Base-by-base conservation (phyloP, 1,140 invertebrate genomes). In the Pemphigus obesinymphae region DNA sequence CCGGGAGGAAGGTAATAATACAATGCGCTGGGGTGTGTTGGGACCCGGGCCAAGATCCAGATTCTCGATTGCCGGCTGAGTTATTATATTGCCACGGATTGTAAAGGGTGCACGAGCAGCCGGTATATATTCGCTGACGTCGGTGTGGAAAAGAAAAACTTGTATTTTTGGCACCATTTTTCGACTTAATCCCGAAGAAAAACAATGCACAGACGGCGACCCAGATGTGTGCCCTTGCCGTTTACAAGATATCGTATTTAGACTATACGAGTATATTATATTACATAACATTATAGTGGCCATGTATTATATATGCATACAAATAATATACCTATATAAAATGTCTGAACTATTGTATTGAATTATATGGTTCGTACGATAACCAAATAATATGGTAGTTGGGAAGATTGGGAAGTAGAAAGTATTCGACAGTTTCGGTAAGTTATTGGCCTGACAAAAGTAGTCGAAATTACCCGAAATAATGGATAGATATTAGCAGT, bases 1-100 rank as follows among this genome's bases (percentile, higher is more conserved):
- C 66, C 37, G 23, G 17, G 70, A 73, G 70, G 29, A 50, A 73
- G 70, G 70, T 73, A 73, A 72, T 72, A 72, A 73, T 73, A 73
- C 70, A 50, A 50, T 48, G 70, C 70, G 20, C 70, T 31, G 2
- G 17, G 70, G 70, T 73, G 26, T n/a, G 29, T 50, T 73, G 70
- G 70, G 70, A 73, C 31, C 45, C 5, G 70, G 43, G 70, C 70
- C 70, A 73, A 73, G 70, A 70, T 70, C 40, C 68, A 70, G 68
- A 45, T 70, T 45, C 40, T 70, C 68, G 68, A 70, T 70, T 70
- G 68, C 68, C 68, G 68, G 17, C 70, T 73, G 70, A 73, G 26
- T 73, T 73, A 73, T 73, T 50, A 73, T 73, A 50, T 73, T 50
- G 70, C 70, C 15, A 13, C 29, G 43, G 17, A 73, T 73, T 50